Conservation (phyloP, 2,113 vertebrate genomes). For the Colossoma macropomum region DNA sequence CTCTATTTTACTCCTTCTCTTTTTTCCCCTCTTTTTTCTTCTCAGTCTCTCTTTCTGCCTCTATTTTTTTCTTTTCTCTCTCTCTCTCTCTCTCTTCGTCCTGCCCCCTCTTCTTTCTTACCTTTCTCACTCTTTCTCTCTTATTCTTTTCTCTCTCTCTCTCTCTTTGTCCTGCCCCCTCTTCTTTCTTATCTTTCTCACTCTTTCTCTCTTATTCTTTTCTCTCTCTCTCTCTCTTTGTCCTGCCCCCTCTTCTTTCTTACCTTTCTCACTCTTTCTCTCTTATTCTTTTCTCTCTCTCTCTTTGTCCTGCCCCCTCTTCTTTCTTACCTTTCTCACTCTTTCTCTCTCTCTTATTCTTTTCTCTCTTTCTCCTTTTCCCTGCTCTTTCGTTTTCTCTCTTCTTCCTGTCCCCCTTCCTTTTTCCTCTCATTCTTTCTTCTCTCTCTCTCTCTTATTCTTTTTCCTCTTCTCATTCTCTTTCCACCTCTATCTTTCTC, state of each 20-base stretch:
- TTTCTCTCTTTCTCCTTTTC: background rate
- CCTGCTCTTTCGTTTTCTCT: constrained; percentile 10
- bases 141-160: too few relatives aligned
- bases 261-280: background rate
- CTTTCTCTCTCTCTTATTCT: background rate
- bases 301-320: background rate
- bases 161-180: too few relatives aligned
- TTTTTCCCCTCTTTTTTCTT: background rate
- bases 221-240: background rate
- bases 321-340: background rate
- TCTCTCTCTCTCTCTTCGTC: too few relatives aligned
- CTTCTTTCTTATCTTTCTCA: too few relatives aligned
- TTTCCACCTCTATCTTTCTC: too few relatives aligned
- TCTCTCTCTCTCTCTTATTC: too few relatives aligned
- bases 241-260: background rate
- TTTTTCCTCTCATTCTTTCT: background rate
- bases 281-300: background rate
- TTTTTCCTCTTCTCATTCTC: too few relatives aligned
- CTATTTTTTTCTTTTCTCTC: background rate
- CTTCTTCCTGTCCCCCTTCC: background rate
- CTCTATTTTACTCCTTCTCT: background rate
- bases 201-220: too few relatives aligned
- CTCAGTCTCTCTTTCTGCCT: background rate
- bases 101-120: too few relatives aligned
- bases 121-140: too few relatives aligned